phyloP scores from a whole-genome alignment of 2,888 invertebrate genomes.

The Monochamus alternatus region DNA sequence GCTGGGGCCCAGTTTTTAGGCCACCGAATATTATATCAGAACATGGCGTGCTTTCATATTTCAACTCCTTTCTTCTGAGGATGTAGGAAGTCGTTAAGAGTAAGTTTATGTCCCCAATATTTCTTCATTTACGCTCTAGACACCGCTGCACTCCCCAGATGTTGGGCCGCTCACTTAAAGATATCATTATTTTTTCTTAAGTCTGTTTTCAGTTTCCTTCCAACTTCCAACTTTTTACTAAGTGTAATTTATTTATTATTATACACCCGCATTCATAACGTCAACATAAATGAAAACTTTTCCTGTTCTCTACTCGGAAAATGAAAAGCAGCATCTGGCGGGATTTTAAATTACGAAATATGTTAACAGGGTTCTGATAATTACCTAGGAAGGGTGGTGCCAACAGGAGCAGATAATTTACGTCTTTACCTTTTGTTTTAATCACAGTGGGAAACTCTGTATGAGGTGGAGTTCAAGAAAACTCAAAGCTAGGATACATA shows the following conservation, averaged over 20 bases:
- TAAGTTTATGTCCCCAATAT: slow-evolving; percentile 70
- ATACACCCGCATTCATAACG: slow-evolving; percentile 44
- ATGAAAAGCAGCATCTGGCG: slow-evolving; percentile 5
- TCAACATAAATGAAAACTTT: slow-evolving; percentile 50
- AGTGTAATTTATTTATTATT: slow-evolving; percentile 54
- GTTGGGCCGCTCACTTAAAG: slow-evolving; percentile 56
- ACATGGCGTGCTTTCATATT: slow-evolving; percentile 66
- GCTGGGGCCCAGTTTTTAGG: slow-evolving; percentile 36
- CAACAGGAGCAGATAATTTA: too few relatives aligned
- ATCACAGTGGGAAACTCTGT: too few relatives aligned
- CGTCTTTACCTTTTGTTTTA: too few relatives aligned
- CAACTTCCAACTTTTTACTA: slow-evolving; percentile 53
- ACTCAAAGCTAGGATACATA: too few relatives aligned
- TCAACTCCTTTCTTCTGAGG: slow-evolving; percentile 64
- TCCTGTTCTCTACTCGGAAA: slow-evolving; percentile 1
- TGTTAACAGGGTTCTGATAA: neutral
- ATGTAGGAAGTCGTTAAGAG: slow-evolving; percentile 65
- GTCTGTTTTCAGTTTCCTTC: slow-evolving; percentile 52
- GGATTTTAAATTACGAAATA: slow-evolving; percentile 1
- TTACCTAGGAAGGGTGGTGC: too few relatives aligned
- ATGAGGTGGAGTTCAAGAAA: too few relatives aligned
- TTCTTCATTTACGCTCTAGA: slow-evolving; percentile 68
- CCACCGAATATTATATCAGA: slow-evolving; percentile 57
- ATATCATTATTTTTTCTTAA: slow-evolving; percentile 59
- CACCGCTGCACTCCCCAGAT: slow-evolving; percentile 50